Percentiles rank a stretch among this genome's conserved stretches.
Evolutionary conservation across 2,797 vertebrate species (phyloP).

Genomic region (Threskiornis aethiopicus): DNA sequence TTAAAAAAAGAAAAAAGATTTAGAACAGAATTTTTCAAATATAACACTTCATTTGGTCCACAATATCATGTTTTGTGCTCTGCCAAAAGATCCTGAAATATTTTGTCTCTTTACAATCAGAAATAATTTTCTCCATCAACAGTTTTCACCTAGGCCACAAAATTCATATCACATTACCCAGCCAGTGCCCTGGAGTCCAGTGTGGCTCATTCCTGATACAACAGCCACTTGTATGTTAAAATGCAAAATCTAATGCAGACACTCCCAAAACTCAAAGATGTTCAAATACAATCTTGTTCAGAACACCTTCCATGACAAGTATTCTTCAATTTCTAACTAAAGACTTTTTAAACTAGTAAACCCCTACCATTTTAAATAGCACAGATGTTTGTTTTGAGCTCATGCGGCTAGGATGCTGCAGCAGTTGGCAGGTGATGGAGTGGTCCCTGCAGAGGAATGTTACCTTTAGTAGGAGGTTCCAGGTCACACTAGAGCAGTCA

Average conservation of each 20-base stretch:
- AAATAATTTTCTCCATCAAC: neutral
- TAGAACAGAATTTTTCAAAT: neutral
- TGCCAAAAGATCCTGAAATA: neutral
- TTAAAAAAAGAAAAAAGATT: neutral
- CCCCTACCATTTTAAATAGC: neutral
- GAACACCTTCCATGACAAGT: neutral
- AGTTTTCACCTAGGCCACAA: neutral
- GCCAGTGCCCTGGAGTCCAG: neutral
- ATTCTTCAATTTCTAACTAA: neutral
- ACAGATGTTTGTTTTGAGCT: neutral
- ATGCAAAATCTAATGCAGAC: neutral
- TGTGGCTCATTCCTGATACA: neutral
- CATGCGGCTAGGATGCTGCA: neutral
- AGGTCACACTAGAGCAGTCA: neutral
- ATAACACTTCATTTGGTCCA: neutral
- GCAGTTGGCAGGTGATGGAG: neutral
- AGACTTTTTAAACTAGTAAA: neutral
- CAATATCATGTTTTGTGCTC: neutral
- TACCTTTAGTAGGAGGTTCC: neutral
- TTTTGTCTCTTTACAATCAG: neutral
- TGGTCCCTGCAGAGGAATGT: neutral
- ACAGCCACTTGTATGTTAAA: neutral
- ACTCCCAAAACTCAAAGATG: neutral
- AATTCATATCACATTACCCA: neutral
- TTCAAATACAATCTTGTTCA: neutral